Evolutionary conservation across 1,140 invertebrate species (phyloP), one percentile per base, ranked within the genome.

Genomic region (Thaumatotibia leucotreta): DNA sequence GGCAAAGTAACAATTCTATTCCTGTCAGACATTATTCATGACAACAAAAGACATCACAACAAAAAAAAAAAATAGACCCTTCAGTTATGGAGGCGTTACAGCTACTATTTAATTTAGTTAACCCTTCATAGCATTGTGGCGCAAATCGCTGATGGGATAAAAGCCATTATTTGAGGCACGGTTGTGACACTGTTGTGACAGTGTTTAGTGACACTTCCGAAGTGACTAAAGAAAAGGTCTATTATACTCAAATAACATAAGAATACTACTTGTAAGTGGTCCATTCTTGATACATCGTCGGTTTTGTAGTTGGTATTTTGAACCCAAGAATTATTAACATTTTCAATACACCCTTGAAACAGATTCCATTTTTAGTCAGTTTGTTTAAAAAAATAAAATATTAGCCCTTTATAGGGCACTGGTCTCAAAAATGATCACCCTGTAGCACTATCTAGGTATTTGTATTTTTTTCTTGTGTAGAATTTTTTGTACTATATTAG

Each of bases 71-170:
- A 58, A 17, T 14, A 14, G 29, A 58, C 52, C 52, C 52, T 27
- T 24, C 4, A 11, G 24, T n/a, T n/a, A n/a, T 24, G 52, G 23
- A 58, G 52, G 52, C 52, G 52, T 58, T n/a, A 58, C 23, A 58
- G 24, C 52, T 64, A 64, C 39, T 45, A 64, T 64, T 64, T 64
- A 64, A 39, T 64, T 17, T 64, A 29, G 39, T 50, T 64, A 64
- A 64, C 63, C 62, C 63, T 45, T 67, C 35, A 50, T 23, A 14
- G 50, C 62, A 23, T 64, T 31, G 54, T 65, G 63, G 23, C 20
- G 54, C 24, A 24, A 32, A 35, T 58, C 65, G 29, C 39, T 69
- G 64, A 68, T 69, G 65, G 69, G 71, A 73, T 68, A 69, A 33
- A 58, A 61, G 45, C 63, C 32, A 64, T 64, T 64, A 64, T 64